These are phyloP conservation scores for Fregetta grallaria DNA, from an alignment of 2,113 vertebrate genomes.

Conservation along the genomic window DNA sequence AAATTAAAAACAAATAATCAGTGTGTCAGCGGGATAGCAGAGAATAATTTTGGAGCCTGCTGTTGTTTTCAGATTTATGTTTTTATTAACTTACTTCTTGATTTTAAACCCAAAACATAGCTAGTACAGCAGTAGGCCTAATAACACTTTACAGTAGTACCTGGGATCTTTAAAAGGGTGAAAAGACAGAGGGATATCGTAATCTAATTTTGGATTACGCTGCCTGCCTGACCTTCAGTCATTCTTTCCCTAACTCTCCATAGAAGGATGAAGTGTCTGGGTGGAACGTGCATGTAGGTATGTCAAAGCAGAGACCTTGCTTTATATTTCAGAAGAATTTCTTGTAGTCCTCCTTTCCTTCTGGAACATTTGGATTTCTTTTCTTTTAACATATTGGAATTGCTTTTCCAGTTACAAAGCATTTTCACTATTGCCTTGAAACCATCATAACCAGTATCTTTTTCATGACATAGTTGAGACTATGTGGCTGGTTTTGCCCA, in stretches of 20 bases:
- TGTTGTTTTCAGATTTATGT: conserved; percentile 19
- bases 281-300: not conserved
- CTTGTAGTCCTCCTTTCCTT: not conserved
- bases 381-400: not conserved
- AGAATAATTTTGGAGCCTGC: conserved; percentile 14
- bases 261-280: not conserved
- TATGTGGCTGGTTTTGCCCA: not conserved
- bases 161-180: not conserved
- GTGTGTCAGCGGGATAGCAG: not conserved
- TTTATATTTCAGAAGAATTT: not conserved
- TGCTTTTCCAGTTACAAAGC: not conserved
- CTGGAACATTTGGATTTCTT: not conserved
- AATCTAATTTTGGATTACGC: not conserved
- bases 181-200: not conserved
- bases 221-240: not conserved
- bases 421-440: not conserved
- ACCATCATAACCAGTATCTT: not conserved
- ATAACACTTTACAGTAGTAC: not conserved
- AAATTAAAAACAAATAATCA: conserved; percentile 48
- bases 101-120: conserved; percentile 21
- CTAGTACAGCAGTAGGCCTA: not conserved
- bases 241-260: not conserved
- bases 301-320: not conserved
- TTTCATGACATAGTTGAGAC: not conserved
- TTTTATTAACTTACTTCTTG: conserved; percentile 21